phyloP scores from a whole-genome alignment of 2,797 vertebrate species.

The Pseudochirops corinnae region DNA sequence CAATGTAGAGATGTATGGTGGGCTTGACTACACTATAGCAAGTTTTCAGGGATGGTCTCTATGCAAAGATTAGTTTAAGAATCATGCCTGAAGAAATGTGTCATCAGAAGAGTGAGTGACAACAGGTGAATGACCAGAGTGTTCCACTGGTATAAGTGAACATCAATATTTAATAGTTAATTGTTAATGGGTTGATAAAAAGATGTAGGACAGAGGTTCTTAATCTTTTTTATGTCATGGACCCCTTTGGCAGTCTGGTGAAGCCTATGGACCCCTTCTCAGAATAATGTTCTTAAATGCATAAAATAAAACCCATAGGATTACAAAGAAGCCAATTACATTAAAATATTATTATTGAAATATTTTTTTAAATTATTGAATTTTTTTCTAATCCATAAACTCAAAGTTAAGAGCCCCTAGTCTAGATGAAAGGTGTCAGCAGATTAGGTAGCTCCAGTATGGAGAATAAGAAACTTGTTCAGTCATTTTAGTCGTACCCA shows the following conservation, averaged over 20 bases:
- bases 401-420: not conserved
- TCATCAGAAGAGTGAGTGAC: not conserved
- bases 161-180: not conserved
- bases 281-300: not conserved
- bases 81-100: not conserved
- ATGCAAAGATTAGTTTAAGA: not conserved
- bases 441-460: not conserved
- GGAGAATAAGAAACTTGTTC: not conserved
- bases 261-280: not conserved
- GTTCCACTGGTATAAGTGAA: not conserved
- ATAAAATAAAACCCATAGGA: not conserved
- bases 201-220: not conserved
- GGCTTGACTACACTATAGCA: not conserved
- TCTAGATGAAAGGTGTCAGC: not conserved
- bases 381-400: not conserved
- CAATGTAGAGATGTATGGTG: not conserved
- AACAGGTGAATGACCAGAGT: not conserved
- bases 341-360: not conserved
- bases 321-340: not conserved
- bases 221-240: not conserved
- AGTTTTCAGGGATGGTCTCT: not conserved
- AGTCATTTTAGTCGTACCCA: not conserved
- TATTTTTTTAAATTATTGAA: not conserved
- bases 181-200: not conserved
- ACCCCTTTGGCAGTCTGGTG: not conserved